Evolutionary conservation across 2,888 invertebrate genomes (phyloP).

Genomic region (Idaea straminata): DNA sequence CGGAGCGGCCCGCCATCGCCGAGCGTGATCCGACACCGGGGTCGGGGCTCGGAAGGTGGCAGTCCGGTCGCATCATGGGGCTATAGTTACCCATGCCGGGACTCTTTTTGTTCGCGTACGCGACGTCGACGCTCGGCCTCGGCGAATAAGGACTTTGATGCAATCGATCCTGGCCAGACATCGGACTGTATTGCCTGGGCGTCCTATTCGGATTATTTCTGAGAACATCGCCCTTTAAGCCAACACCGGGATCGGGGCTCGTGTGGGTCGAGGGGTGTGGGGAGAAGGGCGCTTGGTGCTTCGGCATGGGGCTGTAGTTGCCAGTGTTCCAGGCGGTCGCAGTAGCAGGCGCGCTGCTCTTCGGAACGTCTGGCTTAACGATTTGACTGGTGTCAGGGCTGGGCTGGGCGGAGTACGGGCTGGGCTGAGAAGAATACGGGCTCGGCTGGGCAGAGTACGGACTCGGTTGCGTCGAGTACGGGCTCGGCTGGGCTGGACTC

Average conservation of each 20-base stretch:
- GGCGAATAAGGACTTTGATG: conserved; percentile 72
- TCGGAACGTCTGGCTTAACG: conserved; percentile 64
- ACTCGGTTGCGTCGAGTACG: conserved; percentile 60
- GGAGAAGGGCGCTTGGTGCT: conserved; percentile 71
- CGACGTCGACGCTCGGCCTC: conserved; percentile 62
- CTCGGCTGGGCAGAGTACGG: conserved; percentile 72
- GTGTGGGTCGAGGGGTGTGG: conserved; percentile 70
- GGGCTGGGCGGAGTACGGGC: conserved; percentile 73
- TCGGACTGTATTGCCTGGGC: conserved; percentile 70
- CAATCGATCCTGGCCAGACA: conserved; percentile 67
- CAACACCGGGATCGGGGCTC: conserved; percentile 66
- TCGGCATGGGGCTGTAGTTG: conserved; percentile 72
- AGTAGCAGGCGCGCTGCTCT: conserved; percentile 42
- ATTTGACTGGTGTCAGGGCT: conserved; percentile 76
- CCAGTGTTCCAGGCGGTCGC: conserved; percentile 59
- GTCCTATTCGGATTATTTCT: conserved; percentile 61
- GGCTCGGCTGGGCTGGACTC: conserved; percentile 69
- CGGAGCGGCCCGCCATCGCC: conserved; percentile 44
- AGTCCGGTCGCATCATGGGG: conserved; percentile 67
- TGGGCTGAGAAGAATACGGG: conserved; percentile 69
- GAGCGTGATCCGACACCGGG: conserved; percentile 47
- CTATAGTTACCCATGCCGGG: conserved; percentile 69
- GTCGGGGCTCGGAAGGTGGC: conserved; percentile 67
- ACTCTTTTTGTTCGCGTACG: conserved; percentile 62
- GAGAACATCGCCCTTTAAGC: conserved; percentile 55